Base-by-base conservation (phyloP, 2,888 invertebrate genomes). In the Nesidiocoris tenuis region DNA sequence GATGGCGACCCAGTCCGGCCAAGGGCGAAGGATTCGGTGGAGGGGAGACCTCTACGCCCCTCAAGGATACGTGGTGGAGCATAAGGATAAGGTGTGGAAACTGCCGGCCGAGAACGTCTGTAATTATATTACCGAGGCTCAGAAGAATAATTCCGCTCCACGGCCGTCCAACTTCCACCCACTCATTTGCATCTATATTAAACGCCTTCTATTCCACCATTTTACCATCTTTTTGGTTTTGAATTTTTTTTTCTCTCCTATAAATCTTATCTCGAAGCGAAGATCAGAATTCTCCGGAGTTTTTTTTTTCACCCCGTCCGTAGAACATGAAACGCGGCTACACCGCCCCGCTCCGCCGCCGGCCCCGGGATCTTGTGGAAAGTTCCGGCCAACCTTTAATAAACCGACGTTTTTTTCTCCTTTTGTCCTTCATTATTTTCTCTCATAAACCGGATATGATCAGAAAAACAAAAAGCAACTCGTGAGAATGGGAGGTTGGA, bases 131-230 rank as follows among this genome's bases (percentile, higher is more conserved):
- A 72, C 61, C 72, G 61, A 61, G 24, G 22, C 71, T 72, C 72
- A 72, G 72, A 72, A 72, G 55, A 72, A 72, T 72, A 72, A 61
- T 72, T 72, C n/a, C n/a, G n/a, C n/a, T n/a, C 72, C 72, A 61
- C 39, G 72, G 72, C 72, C 72, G 61, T 72, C 72, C 61, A 39
- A 72, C 72, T 61, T 61, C 72, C 72, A 72, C 72, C 72, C 72
- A 72, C 72, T 72, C 72, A 72, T 72, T 72, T 72, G 72, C 72
- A 72, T 72, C 61, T 72, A 72, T 72, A 72, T 72, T 72, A 72
- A 72, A 72, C 72, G 72, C 72, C 72, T 72, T 24, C 70, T 72
- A 72, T 61, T 72, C 72, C 72, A 25, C 72, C 72, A 72, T 72
- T 72, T 39, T 39, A 3, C 39, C 39, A 3, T 39, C 39, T 3